phyloP scores from a whole-genome alignment of 2,797 vertebrate species.

The Hippocampus kuda region DNA sequence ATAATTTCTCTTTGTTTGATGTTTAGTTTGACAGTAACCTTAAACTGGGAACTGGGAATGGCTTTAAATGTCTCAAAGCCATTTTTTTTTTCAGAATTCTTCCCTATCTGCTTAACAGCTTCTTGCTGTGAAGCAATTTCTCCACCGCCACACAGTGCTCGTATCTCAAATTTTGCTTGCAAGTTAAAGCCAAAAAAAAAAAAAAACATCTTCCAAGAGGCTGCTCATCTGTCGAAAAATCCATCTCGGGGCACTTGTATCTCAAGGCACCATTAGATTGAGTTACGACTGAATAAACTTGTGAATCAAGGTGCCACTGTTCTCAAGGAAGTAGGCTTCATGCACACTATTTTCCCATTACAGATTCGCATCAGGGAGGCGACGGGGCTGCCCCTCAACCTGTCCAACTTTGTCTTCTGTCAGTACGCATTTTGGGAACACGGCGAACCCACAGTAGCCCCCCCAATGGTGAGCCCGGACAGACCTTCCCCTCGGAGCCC shows the following conservation, averaged over 20 bases:
- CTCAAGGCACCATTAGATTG: not conserved
- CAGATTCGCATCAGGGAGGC: constrained; percentile 95
- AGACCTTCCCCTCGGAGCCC: constrained; percentile 73
- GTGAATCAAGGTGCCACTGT: not conserved
- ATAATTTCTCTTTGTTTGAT: too few species aligned
- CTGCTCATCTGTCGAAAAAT: not conserved
- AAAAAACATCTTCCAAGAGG: too few species aligned
- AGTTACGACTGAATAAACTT: too few species aligned
- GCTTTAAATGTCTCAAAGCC: too few species aligned
- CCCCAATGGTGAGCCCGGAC: constrained; percentile 91
- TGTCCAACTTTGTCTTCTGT: constrained; percentile 98
- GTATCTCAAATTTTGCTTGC: too few species aligned
- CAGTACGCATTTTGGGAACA: constrained; percentile 98
- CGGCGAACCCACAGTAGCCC: constrained; percentile 79
- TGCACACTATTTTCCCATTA: constrained; percentile 7
- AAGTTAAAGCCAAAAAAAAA: not conserved
- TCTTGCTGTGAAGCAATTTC: too few species aligned
- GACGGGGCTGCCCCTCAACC: constrained; percentile 83
- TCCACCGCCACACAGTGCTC: too few species aligned
- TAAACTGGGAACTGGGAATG: too few species aligned
- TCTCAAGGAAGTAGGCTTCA: not conserved
- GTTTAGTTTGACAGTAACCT: too few species aligned
- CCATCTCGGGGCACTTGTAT: not conserved
- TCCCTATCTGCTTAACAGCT: too few species aligned
- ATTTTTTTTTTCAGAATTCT: too few species aligned